Conservation (phyloP, 2,888 invertebrate species). For the Cantharis nigra region DNA sequence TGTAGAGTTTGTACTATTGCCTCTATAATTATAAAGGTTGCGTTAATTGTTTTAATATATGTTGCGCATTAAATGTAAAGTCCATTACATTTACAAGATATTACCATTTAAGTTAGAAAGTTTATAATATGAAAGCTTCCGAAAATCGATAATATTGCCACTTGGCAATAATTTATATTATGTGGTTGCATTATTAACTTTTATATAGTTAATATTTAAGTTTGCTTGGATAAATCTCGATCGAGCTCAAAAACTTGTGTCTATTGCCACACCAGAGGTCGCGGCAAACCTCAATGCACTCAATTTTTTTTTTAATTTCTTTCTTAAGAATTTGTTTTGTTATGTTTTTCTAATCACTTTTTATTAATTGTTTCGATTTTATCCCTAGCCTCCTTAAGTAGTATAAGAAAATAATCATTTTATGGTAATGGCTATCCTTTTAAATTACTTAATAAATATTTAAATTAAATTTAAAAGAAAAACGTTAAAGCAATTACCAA, state of each 20-base stretch:
- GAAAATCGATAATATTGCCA: not conserved
- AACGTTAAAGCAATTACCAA: not conserved
- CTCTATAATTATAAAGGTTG: slow-evolving; percentile 25
- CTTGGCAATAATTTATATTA: not conserved
- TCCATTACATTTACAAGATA: slow-evolving; percentile 38
- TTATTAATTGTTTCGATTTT: not conserved
- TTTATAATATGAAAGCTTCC: not conserved
- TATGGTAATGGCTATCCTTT: not conserved
- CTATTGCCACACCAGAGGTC: not conserved
- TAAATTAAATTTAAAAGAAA: not conserved
- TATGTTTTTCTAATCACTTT: not conserved
- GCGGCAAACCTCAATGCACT: not conserved
- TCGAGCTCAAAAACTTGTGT: not conserved
- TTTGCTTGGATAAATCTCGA: not conserved
- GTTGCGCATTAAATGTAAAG: slow-evolving; percentile 28
- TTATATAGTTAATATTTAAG: not conserved
- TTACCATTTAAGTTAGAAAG: slow-evolving; percentile 25
- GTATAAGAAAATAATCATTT: not conserved
- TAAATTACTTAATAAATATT: not conserved
- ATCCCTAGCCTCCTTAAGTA: not conserved
- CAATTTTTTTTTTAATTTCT: not conserved
- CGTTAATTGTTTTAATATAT: slow-evolving; percentile 28
- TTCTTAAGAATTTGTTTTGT: not conserved
- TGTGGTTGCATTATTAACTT: not conserved
- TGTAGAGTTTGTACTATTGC: slow-evolving; percentile 25